Evolutionary conservation across 2,888 invertebrate genomes (phyloP).

Genomic region (Argyra leucocephala): DNA sequence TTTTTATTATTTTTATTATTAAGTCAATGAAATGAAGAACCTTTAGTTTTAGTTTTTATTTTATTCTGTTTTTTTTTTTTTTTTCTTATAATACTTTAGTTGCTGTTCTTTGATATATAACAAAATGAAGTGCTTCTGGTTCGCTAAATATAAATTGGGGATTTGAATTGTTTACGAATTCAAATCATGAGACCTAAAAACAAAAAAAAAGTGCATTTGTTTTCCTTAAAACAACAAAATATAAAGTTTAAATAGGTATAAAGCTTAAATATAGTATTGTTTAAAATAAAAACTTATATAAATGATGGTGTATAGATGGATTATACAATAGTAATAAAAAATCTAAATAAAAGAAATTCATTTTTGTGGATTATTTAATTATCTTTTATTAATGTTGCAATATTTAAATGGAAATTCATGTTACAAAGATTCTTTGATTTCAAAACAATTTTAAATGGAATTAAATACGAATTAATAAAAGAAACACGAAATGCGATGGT

Average conservation of each 20-base stretch:
- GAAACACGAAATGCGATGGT: too few relatives aligned
- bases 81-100: not conserved
- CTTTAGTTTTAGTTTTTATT: too few relatives aligned
- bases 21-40: too few relatives aligned
- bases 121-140: not conserved
- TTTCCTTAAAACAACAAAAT: not conserved
- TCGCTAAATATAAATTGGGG: not conserved
- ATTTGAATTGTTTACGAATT: not conserved
- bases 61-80: not conserved
- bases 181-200: not conserved
- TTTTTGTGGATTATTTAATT: slow-evolving; percentile 2
- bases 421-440: too few relatives aligned
- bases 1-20: too few relatives aligned
- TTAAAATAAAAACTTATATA: not conserved
- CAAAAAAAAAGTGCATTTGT: not conserved
- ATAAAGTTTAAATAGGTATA: not conserved
- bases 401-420: slow-evolving; percentile 6
- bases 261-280: too few relatives aligned
- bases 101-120: too few relatives aligned
- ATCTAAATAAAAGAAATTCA: not conserved
- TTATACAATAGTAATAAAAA: not conserved
- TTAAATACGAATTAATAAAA: too few relatives aligned
- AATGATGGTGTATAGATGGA: not conserved
- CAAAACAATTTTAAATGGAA: too few relatives aligned
- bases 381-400: not conserved